Percentiles rank a stretch among this genome's conserved stretches.
phyloP scores from a whole-genome alignment of 23 tunicate species.

The Halocynthia aurantium region DNA sequence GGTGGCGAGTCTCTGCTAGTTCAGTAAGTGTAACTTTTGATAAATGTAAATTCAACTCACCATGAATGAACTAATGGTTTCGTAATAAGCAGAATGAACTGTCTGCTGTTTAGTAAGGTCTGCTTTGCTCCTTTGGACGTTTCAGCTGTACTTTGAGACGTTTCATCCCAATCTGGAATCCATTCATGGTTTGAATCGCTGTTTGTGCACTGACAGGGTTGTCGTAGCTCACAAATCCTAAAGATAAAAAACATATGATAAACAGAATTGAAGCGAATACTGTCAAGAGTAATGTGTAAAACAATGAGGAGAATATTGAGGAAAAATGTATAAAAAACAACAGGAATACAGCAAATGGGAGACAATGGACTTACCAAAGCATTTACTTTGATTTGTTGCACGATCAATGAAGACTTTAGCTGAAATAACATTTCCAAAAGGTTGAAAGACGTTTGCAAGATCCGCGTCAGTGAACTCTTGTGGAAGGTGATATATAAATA shows the following conservation, averaged over 20 bases:
- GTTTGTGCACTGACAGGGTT: conserved; percentile 80
- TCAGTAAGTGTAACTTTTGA: no score
- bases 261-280: no score
- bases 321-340: neutral
- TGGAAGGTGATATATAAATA: conserved; percentile 92
- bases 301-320: neutral
- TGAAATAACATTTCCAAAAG: conserved; percentile 91
- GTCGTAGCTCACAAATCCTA: conserved; percentile 95
- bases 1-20: no score
- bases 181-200: conserved; percentile 92
- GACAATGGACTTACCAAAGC: conserved; percentile 59
- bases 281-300: no score
- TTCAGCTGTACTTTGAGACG: conserved; percentile 91
- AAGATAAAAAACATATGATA: neutral
- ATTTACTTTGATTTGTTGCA: conserved; percentile 97
- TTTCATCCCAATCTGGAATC: conserved; percentile 89
- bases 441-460: conserved; percentile 65
- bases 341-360: neutral
- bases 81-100: no score
- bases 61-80: no score
- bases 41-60: no score
- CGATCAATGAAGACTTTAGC: conserved; percentile 95
- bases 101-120: conserved; percentile 54
- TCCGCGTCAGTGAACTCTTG: conserved; percentile 82
- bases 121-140: conserved; percentile 90